phyloP scores from a whole-genome alignment of 1,140 invertebrate species.

The Drosophila prosaltans region DNA sequence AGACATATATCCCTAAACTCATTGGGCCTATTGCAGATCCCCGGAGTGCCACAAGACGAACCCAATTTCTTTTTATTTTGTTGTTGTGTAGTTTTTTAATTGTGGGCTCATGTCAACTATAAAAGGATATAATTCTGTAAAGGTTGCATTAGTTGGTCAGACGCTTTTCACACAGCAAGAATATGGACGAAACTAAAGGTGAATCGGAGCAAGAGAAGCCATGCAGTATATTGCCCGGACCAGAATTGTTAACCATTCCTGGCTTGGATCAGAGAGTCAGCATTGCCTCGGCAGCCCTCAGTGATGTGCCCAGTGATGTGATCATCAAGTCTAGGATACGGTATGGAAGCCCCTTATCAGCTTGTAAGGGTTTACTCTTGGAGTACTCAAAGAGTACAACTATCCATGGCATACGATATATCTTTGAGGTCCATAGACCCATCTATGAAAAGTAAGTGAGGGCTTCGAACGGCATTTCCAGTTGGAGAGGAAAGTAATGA shows the following conservation, averaged over 20 bases:
- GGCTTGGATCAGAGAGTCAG: conserved; percentile 51
- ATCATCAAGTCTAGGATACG: conserved; percentile 76
- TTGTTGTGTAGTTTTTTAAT: background rate
- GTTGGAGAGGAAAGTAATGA: background rate
- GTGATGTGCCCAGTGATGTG: conserved; percentile 76
- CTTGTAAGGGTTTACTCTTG: conserved; percentile 75
- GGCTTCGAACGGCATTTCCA: background rate
- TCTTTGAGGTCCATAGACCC: conserved; percentile 80
- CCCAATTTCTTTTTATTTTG: conserved; percentile 30
- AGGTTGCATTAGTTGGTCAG: conserved; percentile 27
- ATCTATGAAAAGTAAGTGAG: conserved; percentile 76
- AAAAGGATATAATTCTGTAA: conserved; percentile 33
- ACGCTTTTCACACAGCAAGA: conserved; percentile 25
- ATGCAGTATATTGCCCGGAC: conserved; percentile 48
- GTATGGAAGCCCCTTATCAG: conserved; percentile 69
- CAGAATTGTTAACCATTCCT: conserved; percentile 54
- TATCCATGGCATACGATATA: conserved; percentile 82
- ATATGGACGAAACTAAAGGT: conserved; percentile 49
- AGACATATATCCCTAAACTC: conserved; percentile 35
- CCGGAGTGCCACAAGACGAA: conserved; percentile 30
- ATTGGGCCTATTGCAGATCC: conserved; percentile 13
- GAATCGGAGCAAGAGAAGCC: conserved; percentile 46
- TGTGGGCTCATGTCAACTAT: conserved; percentile 19
- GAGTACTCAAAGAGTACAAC: conserved; percentile 83
- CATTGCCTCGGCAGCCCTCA: conserved; percentile 67